phyloP scores from a whole-genome alignment of 2,113 vertebrate species.

The Epinephelus moara region DNA sequence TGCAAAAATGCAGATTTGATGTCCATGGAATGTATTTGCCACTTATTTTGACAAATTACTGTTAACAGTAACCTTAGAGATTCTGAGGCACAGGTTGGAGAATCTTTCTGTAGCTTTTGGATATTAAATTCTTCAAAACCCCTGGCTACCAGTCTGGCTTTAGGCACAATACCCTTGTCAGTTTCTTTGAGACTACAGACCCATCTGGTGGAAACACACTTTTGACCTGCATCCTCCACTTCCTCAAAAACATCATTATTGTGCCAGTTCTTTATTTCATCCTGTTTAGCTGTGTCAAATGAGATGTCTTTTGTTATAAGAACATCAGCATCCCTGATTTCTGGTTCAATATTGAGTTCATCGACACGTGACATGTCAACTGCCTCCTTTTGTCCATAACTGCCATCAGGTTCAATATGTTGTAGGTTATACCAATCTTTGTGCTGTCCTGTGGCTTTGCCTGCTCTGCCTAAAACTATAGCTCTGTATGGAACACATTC shows the following conservation, averaged over 20 bases:
- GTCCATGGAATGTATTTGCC: conserved; percentile 19
- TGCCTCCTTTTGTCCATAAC: background rate
- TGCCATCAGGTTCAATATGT: background rate
- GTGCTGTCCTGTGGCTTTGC: background rate
- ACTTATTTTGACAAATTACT: conserved; percentile 11
- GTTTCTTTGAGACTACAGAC: conserved; percentile 21
- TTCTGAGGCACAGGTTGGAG: conserved; percentile 3
- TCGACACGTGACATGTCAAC: background rate
- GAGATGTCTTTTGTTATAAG: conserved; percentile 7
- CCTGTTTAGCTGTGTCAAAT: conserved; percentile 4
- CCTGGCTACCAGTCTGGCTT: background rate
- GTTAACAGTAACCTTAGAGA: conserved; percentile 1
- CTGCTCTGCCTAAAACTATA: background rate
- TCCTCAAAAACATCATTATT: conserved; percentile 10
- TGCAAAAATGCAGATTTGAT: conserved; percentile 35
- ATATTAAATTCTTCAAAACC: conserved; percentile 8
- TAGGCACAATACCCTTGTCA: background rate
- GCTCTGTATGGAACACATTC: background rate
- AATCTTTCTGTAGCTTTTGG: background rate
- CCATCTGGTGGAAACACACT: background rate
- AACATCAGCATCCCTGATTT: background rate
- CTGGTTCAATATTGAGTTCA: background rate
- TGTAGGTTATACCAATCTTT: background rate
- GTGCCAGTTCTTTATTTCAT: background rate
- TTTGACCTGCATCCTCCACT: background rate